A percentile compares a stretch with the other conserved stretches of the same genome.
These are phyloP conservation scores for Hydroisotoma schaefferi DNA, from an alignment of 2,888 invertebrate genomes.

Conservation along the genomic window DNA sequence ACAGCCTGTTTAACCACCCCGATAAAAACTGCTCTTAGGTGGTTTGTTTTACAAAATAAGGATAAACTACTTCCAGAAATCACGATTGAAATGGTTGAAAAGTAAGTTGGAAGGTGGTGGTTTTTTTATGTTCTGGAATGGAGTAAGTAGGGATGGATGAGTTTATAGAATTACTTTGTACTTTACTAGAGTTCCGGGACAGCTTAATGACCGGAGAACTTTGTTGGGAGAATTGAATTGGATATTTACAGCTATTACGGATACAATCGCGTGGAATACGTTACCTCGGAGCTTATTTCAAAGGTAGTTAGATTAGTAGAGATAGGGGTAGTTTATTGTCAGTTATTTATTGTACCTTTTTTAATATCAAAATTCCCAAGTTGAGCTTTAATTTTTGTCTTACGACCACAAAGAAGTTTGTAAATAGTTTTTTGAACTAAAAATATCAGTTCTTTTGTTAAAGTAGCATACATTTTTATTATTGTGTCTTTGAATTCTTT, in stretches of 20 bases:
- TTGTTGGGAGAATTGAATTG: conserved; percentile 99
- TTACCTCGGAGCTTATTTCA: conserved; percentile 60
- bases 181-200: conserved; percentile 79
- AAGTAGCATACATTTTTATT: conserved; percentile 84
- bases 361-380: no score
- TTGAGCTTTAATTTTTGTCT: no score
- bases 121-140: conserved; percentile 14
- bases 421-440: no score
- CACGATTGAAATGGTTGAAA: conserved; percentile 82
- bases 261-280: conserved; percentile 99
- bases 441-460: no score
- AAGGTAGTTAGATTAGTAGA: conserved; percentile 15
- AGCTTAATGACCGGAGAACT: conserved; percentile 87
- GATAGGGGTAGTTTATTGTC: neutral
- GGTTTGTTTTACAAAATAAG: conserved; percentile 86
- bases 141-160: no score
- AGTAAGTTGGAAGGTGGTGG: no score
- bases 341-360: conserved; percentile 1
- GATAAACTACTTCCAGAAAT: conserved; percentile 75
- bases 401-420: no score
- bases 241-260: conserved; percentile 99
- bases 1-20: conserved; percentile 98
- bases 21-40: conserved; percentile 89
- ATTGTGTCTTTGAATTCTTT: no score
- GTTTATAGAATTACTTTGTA: no score